Evolutionary conservation across 2,797 vertebrate species (phyloP).

Genomic region (Paguma larvata): DNA sequence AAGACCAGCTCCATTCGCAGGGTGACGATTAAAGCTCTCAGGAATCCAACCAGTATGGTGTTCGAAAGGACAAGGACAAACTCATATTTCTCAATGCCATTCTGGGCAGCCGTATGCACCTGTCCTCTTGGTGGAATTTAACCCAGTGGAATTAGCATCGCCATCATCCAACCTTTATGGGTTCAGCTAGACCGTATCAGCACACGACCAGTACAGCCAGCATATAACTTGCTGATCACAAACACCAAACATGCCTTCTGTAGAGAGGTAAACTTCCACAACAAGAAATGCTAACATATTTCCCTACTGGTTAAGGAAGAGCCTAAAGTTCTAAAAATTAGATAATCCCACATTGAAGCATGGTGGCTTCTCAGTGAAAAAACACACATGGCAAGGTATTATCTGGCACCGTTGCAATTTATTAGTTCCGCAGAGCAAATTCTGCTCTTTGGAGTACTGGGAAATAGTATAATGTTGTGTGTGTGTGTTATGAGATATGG

Average conservation of each 20-base stretch:
- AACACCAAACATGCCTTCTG: not conserved
- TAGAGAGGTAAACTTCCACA: not conserved
- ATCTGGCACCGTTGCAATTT: not conserved
- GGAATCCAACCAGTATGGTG: slow-evolving; percentile 42
- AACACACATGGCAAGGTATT: not conserved
- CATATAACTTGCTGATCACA: not conserved
- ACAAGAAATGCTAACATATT: not conserved
- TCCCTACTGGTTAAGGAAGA: not conserved
- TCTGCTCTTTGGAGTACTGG: not conserved
- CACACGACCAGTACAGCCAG: not conserved
- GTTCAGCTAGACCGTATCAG: not conserved
- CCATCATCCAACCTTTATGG: not conserved
- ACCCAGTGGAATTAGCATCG: slow-evolving; percentile 3
- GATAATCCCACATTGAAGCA: not conserved
- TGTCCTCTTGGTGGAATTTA: slow-evolving; percentile 40
- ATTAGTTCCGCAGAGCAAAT: not conserved
- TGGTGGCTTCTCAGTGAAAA: not conserved
- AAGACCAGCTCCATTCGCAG: slow-evolving; percentile 51
- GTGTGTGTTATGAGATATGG: not conserved
- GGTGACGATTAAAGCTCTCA: slow-evolving; percentile 58
- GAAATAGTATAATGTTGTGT: not conserved
- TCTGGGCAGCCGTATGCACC: slow-evolving; percentile 48
- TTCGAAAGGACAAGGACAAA: slow-evolving; percentile 61
- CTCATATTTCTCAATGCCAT: slow-evolving; percentile 47
- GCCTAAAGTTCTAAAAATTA: not conserved